Conservation (phyloP, 2,113 vertebrate genomes). For the Neopipo cinnamomea region DNA sequence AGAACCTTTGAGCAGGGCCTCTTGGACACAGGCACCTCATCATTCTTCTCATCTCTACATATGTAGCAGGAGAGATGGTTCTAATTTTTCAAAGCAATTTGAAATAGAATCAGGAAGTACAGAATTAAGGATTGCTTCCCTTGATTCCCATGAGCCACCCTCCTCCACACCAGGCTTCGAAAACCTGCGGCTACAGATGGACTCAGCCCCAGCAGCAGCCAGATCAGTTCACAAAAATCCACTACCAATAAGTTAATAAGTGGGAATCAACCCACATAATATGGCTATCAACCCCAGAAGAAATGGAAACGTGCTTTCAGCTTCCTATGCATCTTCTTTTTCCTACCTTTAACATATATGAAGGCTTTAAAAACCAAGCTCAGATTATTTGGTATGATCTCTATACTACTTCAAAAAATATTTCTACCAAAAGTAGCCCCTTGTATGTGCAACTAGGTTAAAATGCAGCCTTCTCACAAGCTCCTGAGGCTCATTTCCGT, state of each 20-base stretch:
- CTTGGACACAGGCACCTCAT: accelerated
- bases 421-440: neutral
- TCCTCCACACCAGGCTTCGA: neutral
- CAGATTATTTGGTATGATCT: neutral
- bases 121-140: neutral
- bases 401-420: neutral
- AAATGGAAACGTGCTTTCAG: neutral
- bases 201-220: neutral
- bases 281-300: neutral
- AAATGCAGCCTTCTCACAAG: neutral
- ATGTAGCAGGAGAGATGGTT: neutral
- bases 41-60: neutral
- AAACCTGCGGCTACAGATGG: neutral
- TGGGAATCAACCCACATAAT: neutral
- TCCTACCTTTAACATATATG: neutral
- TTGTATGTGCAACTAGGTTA: neutral
- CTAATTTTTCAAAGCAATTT: neutral
- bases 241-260: neutral
- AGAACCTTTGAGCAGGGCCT: neutral
- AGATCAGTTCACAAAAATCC: neutral
- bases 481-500: neutral
- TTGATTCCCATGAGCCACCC: neutral
- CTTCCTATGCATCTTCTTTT: neutral
- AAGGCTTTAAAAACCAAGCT: neutral
- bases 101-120: neutral